Evolutionary conservation across 92 coral and sea anemone species (phyloP), one percentile per base, ranked within the genome.

Genomic region (Phymanthus crucifer): DNA sequence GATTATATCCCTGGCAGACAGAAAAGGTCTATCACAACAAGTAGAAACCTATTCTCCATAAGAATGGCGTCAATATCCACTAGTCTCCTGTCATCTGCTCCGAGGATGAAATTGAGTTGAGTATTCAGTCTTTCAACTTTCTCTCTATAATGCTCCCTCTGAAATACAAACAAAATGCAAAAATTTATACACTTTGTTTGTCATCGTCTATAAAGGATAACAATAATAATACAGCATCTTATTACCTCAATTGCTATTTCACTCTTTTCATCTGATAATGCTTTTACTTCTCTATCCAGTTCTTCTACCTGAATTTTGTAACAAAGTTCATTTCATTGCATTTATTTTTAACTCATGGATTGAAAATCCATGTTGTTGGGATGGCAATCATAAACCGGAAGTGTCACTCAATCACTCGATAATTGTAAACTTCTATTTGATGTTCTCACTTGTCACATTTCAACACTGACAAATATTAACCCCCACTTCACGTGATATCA

Each of bases 31-130:
- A 1, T 38, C 5, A 10, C 43, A 38, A 38, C 43, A 38, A 66
- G 13, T 35, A 19, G 13, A 66, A 66, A 66, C 99, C 97, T 95
- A 83, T 95, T 95, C 76, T 91, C 99, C 91, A 93, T 88, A 26
- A 95, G 90, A 23, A 93, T 89, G 37, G 99, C 94, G 85, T 95
- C 99, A 50, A 95, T 84, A 68, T 95, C 99, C 8, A 95, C 99
- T 32, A 95, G 82, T 40, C 99, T 78, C 73, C 91, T 82, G 74
- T 95, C 99, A 83, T 95, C 99, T 79, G 96, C 99, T 34, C 99
- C 98, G 33, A 95, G 91, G 74, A 95, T 95, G 58, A 85, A 95
- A 83, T 95, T 95, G 19, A 95, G 91, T 82, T 95, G 99, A 14
- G 90, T 93, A 78, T 95, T 95, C 52, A 95, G 90, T 27, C 99